These are phyloP conservation scores for Drosophila multiciliata DNA, from an alignment of 2,888 invertebrate genomes.

Conservation along the genomic window DNA sequence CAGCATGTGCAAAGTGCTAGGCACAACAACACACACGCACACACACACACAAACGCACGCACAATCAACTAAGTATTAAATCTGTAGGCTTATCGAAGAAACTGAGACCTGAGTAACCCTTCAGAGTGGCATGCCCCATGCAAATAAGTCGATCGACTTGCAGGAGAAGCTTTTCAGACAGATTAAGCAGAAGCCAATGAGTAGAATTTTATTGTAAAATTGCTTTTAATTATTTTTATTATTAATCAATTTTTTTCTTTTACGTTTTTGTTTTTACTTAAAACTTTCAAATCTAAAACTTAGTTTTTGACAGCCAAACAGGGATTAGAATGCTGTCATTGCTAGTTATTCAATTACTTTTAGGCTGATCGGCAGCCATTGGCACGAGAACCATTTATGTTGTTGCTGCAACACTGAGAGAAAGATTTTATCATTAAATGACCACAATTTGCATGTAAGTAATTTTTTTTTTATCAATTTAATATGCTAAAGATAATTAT, in stretches of 20 bases:
- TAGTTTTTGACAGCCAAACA: conserved; percentile 25
- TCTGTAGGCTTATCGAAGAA: conserved; percentile 51
- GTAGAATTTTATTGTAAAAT: not conserved
- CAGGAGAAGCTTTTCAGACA: not conserved
- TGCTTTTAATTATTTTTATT: not conserved
- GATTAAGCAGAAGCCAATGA: not conserved
- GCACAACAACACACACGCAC: conserved; percentile 18
- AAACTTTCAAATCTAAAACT: not conserved
- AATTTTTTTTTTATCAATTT: conserved; percentile 77
- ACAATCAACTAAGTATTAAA: conserved; percentile 76
- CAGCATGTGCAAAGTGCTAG: conserved; percentile 28
- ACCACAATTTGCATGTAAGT: conserved; percentile 79
- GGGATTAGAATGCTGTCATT: conserved; percentile 32
- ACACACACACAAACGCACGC: conserved; percentile 45
- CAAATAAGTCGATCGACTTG: conserved; percentile 73
- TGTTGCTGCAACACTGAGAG: conserved; percentile 11
- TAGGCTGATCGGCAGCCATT: conserved; percentile 15
- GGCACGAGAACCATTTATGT: conserved; percentile 50
- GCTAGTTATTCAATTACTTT: conserved; percentile 65
- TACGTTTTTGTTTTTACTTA: not conserved
- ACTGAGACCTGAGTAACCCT: conserved; percentile 38
- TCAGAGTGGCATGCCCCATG: conserved; percentile 55
- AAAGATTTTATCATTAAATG: conserved; percentile 68
- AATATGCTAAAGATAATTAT: conserved; percentile 77
- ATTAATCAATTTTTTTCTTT: not conserved